Evolutionary conservation across 2,797 vertebrate species (phyloP), one percentile per base, ranked within the genome.

Genomic region (Bovichtus diacanthus): DNA sequence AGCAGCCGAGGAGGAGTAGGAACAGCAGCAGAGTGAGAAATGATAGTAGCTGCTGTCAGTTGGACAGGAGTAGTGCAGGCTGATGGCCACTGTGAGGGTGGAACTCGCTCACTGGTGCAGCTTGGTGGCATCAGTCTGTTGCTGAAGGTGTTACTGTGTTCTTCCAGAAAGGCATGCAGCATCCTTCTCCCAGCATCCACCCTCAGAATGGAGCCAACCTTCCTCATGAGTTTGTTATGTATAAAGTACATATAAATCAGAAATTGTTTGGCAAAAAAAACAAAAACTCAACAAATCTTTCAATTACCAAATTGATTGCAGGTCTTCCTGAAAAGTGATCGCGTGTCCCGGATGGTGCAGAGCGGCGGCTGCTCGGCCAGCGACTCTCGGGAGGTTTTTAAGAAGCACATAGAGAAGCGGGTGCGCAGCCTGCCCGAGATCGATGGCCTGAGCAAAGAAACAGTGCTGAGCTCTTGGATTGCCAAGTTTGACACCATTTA

Each of bases 401-500:
- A 99, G 93, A 98, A 99, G 78, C 98, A 99, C 93, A 99, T 99
- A 0, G 98, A 99, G 92, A 99, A 99, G 89, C 94, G 98, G 0
- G 98, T 99, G 44, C 97, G 98, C 53, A 99, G 97, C 87, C 94
- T 99, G 62, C 98, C 98, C 0, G 98, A 99, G 86, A 99, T 99
- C 0, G 98, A 99, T 0, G 98, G 98, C 50, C 96, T 99, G 79
- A 99, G 98, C 93, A 99, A 99, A 90, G 98, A 99, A 95, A 99
- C 98, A 0, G 98, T 99, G 70, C 94, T 99, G 73, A 99, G 98
- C 90, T 99, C 98, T 51, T 99, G 98, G 98, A 98, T 99, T 88
- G 98, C 98, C 23, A 99, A 99, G 90, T 99, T 99, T 19, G 98
- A 99, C 74, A 97, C 97, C 21, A 99, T 99, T 92, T 99, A 99